Evolutionary conservation across 2,888 invertebrate genomes (phyloP), one percentile per base, ranked within the genome.

Genomic region (Mimachlamys varia): DNA sequence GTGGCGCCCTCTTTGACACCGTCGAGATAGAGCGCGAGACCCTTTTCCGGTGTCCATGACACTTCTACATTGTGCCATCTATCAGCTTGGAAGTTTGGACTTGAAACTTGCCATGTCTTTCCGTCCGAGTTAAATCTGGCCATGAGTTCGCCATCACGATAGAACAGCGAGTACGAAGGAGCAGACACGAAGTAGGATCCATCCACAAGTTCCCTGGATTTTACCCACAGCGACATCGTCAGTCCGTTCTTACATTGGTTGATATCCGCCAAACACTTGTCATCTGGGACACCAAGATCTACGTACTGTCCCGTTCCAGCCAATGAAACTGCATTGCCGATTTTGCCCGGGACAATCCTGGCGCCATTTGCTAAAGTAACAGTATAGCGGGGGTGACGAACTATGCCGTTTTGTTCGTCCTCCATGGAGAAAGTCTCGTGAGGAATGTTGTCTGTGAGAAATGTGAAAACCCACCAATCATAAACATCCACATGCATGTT

Each of bases 391-490:
- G 95, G 95, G 92, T 96, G 96, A 37, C 92, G 89, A 87, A 96
- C 92, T 53, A 91, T 90, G 88, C 95, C 95, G 49, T 89, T 90
- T 22, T 93, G 91, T n/a, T 92, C 93, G 89, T 92, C 94, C 93
- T 96, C 96, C 94, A 96, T 95, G 92, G 96, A 95, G 94, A 96
- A 95, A 92, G 94, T 93, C 93, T 96, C 94, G 93, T 95, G 95
- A 55, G 94, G 94, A 92, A 95, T 94, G 90, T 94, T 93, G 92
- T 95, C 96, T 96, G 95, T 91, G 44, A 92, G 91, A 92, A 89
- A 89, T 88, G 62, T 89, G 89, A 91, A 90, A 92, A 88, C 88
- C 87, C 87, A 90, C 90, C 58, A 91, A 89, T 89, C 91, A 92
- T 89, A 90, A 38, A 88, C 49, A 53, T 33, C 53, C 76, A 87